phyloP scores from a whole-genome alignment of 2,888 invertebrate genomes.

The Agonopterix subpropinquella region DNA sequence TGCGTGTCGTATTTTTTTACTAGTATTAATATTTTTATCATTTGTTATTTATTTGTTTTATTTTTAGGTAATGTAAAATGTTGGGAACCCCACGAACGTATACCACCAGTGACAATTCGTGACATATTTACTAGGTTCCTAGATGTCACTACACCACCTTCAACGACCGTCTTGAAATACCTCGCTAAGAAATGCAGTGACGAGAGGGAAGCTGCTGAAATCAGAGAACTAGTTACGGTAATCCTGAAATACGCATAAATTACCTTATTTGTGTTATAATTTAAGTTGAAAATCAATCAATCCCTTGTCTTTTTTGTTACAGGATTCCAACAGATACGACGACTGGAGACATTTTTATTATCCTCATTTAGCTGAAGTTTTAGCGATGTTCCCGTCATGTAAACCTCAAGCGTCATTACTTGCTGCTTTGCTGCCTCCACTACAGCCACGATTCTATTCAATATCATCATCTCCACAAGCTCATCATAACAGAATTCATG shows the following conservation, averaged over 20 bases:
- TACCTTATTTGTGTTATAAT: background rate
- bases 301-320: slow-evolving; percentile 11
- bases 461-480: slow-evolving; percentile 91
- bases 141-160: slow-evolving; percentile 94
- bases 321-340: slow-evolving; percentile 92
- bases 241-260: slow-evolving; percentile 10
- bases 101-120: slow-evolving; percentile 83
- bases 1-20: too few relatives aligned
- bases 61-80: slow-evolving; percentile 84
- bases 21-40: too few relatives aligned
- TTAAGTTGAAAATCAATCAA: background rate
- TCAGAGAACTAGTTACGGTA: slow-evolving; percentile 85
- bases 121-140: slow-evolving; percentile 87
- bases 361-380: slow-evolving; percentile 90
- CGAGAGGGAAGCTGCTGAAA: slow-evolving; percentile 80
- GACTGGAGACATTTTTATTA: slow-evolving; percentile 92
- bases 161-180: slow-evolving; percentile 87
- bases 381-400: slow-evolving; percentile 91
- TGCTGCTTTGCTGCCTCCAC: slow-evolving; percentile 85
- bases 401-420: slow-evolving; percentile 87
- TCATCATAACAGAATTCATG: slow-evolving; percentile 85
- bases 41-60: background rate
- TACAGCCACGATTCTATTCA: slow-evolving; percentile 95
- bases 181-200: slow-evolving; percentile 86
- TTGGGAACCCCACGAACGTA: slow-evolving; percentile 90